Percentiles rank a stretch among this genome's conserved stretches.
These are phyloP conservation scores for Hesperophylax magnus DNA, from an alignment of 1,140 invertebrate genomes.

Conservation along the genomic window DNA sequence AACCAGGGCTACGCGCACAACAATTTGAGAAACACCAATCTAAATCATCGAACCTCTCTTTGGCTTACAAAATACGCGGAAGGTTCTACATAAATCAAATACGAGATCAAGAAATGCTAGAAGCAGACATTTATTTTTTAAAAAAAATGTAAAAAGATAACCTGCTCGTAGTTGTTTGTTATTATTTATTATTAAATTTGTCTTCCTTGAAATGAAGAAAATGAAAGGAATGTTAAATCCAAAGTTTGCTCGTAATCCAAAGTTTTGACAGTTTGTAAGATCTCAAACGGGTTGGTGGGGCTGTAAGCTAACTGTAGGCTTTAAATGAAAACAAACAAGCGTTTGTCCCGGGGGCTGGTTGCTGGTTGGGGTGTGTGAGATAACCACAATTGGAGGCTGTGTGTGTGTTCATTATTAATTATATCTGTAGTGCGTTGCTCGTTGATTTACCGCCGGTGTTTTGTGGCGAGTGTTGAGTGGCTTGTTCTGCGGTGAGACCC, in stretches of 20 bases:
- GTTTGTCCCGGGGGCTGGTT: neutral
- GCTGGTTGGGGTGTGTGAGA: neutral
- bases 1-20: no score
- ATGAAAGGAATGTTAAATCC: no score
- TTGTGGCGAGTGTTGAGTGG: neutral
- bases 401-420: conserved; percentile 24
- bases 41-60: no score
- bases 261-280: neutral
- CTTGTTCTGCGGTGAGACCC: conserved; percentile 2
- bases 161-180: no score
- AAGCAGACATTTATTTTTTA: no score
- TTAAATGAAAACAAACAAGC: conserved; percentile 36
- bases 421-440: conserved; percentile 20
- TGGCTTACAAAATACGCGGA: no score
- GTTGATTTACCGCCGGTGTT: conserved; percentile 28
- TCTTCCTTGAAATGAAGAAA: no score
- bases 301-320: conserved; percentile 16
- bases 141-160: no score
- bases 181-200: no score
- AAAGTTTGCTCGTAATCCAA: neutral
- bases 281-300: neutral
- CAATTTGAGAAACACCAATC: no score
- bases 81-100: no score
- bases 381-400: conserved; percentile 26
- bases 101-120: no score